Evolutionary conservation across 2,797 vertebrate species (phyloP).

Genomic region (Clarias pachynema): DNA sequence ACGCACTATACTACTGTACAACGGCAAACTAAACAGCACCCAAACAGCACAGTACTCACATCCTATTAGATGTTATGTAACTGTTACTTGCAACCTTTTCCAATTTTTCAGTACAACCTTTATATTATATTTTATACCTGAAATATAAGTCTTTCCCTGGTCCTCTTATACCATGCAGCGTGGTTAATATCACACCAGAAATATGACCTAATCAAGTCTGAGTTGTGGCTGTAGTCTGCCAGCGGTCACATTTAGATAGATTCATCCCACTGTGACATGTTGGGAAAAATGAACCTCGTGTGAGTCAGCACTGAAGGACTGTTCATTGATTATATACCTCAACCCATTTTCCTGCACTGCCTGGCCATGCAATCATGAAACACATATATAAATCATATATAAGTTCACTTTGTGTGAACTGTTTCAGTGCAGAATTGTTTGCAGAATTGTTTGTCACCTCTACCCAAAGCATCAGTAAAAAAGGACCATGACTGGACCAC

Average conservation of each 20-base stretch:
- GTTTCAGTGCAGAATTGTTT: slow-evolving; percentile 4
- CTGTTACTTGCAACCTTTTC: neutral
- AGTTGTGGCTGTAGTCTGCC: neutral
- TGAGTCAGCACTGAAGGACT: neutral
- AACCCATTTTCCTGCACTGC: neutral
- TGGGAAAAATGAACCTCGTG: neutral
- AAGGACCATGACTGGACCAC: neutral
- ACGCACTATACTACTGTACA: neutral
- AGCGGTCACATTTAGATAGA: slow-evolving; percentile 5
- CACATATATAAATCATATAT: slow-evolving; percentile 7
- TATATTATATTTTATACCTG: slow-evolving; percentile 4
- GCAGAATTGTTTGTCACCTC: neutral
- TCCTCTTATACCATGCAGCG: neutral
- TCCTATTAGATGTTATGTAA: neutral
- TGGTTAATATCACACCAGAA: neutral
- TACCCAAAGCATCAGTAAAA: neutral
- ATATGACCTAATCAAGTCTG: neutral
- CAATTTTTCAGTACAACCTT: neutral
- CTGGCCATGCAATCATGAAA: neutral
- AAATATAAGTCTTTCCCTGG: neutral
- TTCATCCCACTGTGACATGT: neutral
- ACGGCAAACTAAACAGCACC: neutral
- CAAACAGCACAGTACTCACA: neutral
- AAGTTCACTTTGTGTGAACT: neutral
- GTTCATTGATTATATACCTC: neutral